Evolutionary conservation across 2,888 invertebrate genomes (phyloP), one percentile per base, ranked within the genome.

Genomic region (Homarus gammarus): DNA sequence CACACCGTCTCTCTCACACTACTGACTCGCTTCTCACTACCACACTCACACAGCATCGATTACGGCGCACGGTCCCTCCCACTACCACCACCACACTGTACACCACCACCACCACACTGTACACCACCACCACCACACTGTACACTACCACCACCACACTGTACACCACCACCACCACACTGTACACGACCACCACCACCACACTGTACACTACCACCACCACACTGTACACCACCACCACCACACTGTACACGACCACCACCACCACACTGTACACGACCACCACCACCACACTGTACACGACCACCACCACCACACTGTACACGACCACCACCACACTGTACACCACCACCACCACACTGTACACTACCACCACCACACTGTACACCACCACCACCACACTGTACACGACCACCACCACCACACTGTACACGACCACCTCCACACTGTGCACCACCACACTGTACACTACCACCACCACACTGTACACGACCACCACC

Each of bases 41-140:
- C 79, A n/a, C 56, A 27, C 61, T 36, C 61, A 79, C 61, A 44
- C 36, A 33, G 79, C 38, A 79, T 79, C 79, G 79, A 79, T 79
- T 44, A 79, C 61, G 36, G 38, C 38, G 61, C 61, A 33, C 79
- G 56, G 36, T 61, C 49, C 38, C 61, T 68, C 31, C 86, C 64
- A 22, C 38, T 33, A 1, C 81, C 81, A 38, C 73, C 81, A 27
- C 68, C 8, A n/a, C 68, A n/a, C 40, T 8, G 18, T 18, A 56
- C 84, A 61, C 84, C 44, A 0, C 56, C 61, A 33, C 75, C 75
- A 27, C 33, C 49, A 73, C 56, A 68, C 2, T 68, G 12, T 15
- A 27, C 51, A 72, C 70, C 36, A 72, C 70, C 40, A 61, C n/a
- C n/a, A 64, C 56, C 36, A 15, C 31, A n/a, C n/a, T n/a, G n/a